phyloP scores from a whole-genome alignment of 2,797 vertebrate species.

The Prunella strophiata region DNA sequence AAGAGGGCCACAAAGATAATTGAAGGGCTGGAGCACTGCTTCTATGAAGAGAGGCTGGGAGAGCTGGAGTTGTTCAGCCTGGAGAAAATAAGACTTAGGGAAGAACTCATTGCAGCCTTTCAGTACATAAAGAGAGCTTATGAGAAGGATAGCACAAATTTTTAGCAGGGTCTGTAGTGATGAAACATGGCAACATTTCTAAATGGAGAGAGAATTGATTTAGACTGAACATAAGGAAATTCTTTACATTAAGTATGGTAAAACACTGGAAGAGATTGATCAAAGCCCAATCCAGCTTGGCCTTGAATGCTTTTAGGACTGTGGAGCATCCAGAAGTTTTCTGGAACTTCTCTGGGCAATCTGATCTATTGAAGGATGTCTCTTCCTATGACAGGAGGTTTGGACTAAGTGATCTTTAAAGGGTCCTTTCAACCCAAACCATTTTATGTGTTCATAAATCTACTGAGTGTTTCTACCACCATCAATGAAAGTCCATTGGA shows the following conservation, averaged over 20 bases:
- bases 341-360: not conserved
- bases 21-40: not conserved
- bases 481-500: not conserved
- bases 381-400: not conserved
- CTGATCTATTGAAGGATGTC: not conserved
- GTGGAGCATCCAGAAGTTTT: not conserved
- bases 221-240: not conserved
- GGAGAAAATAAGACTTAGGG: not conserved
- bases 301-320: not conserved
- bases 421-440: not conserved
- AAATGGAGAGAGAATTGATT: not conserved
- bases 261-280: not conserved
- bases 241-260: accelerated
- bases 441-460: not conserved
- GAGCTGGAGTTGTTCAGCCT: not conserved
- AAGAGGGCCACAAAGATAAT: not conserved
- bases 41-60: not conserved
- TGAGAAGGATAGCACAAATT: not conserved
- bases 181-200: not conserved
- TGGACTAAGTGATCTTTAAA: not conserved
- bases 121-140: not conserved
- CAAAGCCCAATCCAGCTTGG: not conserved
- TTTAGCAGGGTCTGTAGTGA: not conserved
- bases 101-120: not conserved
- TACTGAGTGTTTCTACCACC: not conserved